Base-by-base conservation (phyloP, 2,888 invertebrate species). In the Apotomis betuletana region DNA sequence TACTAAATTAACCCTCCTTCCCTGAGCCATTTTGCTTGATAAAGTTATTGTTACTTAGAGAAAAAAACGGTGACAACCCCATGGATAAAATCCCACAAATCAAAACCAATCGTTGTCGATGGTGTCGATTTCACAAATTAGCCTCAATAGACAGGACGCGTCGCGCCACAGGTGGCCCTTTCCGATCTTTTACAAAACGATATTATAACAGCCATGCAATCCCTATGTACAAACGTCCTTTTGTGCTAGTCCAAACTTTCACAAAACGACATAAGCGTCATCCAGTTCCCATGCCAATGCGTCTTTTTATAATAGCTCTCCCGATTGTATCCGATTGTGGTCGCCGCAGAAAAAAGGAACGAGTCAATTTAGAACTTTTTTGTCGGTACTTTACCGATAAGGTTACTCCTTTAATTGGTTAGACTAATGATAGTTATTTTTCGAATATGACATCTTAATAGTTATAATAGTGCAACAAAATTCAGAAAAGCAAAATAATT, bases 41-140 rank as follows among this genome's bases (percentile, higher is more conserved):
- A 27, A 27, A 27, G 27, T 27, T 27, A 27, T 27, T 27, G 36
- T 44, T 46, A 36, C 44, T 5, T 27, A 65, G n/a, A 46, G 15
- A 44, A n/a, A 64, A 65, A 41, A n/a, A 38, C 38, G 1, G 27
- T 46, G 46, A 55, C 55, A 64, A 55, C 8, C 27, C 54, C 41
- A 44, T 41, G 10, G 41, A 46, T 60, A 3, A 27, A 13, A 12
- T 4, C 38, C 44, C n/a, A 70, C 62, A 63, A 69, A 63, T 57
- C 54, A 70, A 58, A 54, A 64, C 63, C 58, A 15, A 44, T n/a
- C 38, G 57, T 51, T 49, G 10, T 67, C 49, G 51, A 51, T 49
- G 49, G 67, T 49, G 67, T 61, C 61, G 61, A 71, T 71, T 71
- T 67, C 61, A 67, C 71, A 67, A 71, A 71, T 71, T 57, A 41